A percentile compares a stretch with the other conserved stretches of the same genome.
Evolutionary conservation across 2,797 vertebrate genomes (phyloP).

Genomic region (Schizopygopsis malacanthus): DNA sequence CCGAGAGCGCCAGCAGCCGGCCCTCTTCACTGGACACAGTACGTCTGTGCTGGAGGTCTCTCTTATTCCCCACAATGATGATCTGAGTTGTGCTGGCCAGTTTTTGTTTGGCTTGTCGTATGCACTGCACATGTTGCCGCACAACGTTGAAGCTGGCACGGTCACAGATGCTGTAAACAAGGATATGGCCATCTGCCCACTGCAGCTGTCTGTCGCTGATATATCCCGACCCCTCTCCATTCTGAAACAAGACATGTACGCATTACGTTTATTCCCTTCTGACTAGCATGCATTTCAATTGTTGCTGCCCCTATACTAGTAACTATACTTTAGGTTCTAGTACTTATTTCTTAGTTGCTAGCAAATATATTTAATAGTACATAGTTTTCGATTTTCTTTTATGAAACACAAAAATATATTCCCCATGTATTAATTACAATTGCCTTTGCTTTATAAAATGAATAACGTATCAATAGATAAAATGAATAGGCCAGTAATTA

Average conservation of each 20-base stretch:
- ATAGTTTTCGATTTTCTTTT: not conserved
- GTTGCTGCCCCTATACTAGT: not conserved
- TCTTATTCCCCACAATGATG: constrained; percentile 82
- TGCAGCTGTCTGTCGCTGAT: constrained; percentile 72
- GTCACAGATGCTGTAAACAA: constrained; percentile 86
- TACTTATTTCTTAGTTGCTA: not conserved
- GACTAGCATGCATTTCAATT: not conserved
- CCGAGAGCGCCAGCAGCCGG: constrained; percentile 74
- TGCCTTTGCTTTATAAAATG: not conserved
- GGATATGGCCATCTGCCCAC: constrained; percentile 80
- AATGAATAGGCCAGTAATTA: not conserved
- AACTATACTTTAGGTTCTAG: too few species aligned
- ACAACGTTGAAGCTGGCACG: constrained; percentile 76
- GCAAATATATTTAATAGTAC: not conserved
- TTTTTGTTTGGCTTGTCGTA: constrained; percentile 63
- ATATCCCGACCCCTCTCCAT: constrained; percentile 44
- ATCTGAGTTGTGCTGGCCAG: constrained; percentile 64
- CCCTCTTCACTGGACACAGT: constrained; percentile 80
- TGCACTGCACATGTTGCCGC: constrained; percentile 72
- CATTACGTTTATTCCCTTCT: not conserved
- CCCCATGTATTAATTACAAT: not conserved
- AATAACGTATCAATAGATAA: not conserved
- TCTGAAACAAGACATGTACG: constrained; percentile 48
- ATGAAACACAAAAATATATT: not conserved
- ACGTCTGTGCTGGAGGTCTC: constrained; percentile 80